A percentile compares a stretch with the other conserved stretches of the same genome.
These are phyloP conservation scores for Narcine bancroftii DNA, from an alignment of 2,113 vertebrate species.

Conservation along the genomic window DNA sequence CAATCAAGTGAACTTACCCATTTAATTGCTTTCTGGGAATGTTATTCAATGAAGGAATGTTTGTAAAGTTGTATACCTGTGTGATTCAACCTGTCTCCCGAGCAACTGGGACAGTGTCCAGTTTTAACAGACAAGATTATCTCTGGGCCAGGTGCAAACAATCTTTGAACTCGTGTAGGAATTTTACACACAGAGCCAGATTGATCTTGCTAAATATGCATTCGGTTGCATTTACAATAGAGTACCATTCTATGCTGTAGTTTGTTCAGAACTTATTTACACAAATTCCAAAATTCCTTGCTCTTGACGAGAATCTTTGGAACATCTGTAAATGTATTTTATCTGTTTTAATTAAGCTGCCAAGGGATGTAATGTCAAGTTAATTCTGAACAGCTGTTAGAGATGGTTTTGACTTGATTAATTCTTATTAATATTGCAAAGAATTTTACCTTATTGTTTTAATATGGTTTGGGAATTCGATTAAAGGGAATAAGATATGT, in stretches of 20 bases:
- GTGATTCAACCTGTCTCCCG: background rate
- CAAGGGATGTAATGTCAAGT: background rate
- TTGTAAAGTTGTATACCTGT: background rate
- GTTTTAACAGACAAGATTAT: background rate
- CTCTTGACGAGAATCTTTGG: background rate
- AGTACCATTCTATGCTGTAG: background rate
- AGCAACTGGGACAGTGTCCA: background rate
- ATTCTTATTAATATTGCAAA: conserved; percentile 29
- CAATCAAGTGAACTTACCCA: background rate
- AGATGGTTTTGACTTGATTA: conserved; percentile 30
- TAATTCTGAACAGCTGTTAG: conserved; percentile 1
- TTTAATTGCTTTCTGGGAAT: background rate
- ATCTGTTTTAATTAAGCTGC: conserved; percentile 34
- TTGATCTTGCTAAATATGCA: background rate
- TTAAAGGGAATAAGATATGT: background rate
- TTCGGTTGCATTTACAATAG: background rate
- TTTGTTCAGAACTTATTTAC: background rate
- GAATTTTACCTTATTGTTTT: conserved; percentile 10
- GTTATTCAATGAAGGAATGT: background rate
- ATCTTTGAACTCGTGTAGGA: background rate
- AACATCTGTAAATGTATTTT: conserved; percentile 22
- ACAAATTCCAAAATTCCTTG: no score
- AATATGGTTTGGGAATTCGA: background rate
- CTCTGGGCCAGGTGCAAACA: background rate
- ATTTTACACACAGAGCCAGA: background rate